phyloP scores from a whole-genome alignment of 2,888 invertebrate genomes.

The Geophilus truncorum region DNA sequence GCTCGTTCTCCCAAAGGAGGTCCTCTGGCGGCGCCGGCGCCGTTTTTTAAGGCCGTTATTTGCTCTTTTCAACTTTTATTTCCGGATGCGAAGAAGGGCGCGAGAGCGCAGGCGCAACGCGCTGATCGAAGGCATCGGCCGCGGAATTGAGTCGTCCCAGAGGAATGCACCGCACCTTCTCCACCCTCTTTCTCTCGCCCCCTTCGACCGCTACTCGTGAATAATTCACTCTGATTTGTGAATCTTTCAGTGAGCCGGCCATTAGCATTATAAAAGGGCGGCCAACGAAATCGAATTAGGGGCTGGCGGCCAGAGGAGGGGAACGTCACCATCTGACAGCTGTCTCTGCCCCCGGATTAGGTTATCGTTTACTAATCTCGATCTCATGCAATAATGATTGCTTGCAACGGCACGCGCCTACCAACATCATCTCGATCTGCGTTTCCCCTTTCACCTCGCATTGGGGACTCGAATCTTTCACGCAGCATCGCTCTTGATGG shows the following conservation, averaged over 20 bases:
- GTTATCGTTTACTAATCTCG: conserved; percentile 33
- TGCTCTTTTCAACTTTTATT: conserved; percentile 34
- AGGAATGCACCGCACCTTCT: conserved; percentile 8
- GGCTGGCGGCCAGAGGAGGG: background rate
- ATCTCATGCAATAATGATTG: conserved; percentile 32
- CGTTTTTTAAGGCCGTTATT: conserved; percentile 34
- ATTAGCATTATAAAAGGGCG: conserved; percentile 34
- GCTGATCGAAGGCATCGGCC: conserved; percentile 34
- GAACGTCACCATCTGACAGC: conserved; percentile 33
- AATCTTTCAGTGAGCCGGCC: conserved; percentile 32
- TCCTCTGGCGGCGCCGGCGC: conserved; percentile 1
- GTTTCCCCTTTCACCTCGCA: conserved; percentile 26
- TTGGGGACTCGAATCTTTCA: conserved; percentile 5
- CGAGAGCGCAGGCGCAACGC: background rate
- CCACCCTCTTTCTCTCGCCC: background rate
- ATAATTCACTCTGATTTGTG: conserved; percentile 35
- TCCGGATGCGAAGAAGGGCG: conserved; percentile 11
- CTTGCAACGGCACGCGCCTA: conserved; percentile 25
- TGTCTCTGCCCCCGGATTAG: conserved; percentile 25
- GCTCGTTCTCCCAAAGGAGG: conserved; percentile 30
- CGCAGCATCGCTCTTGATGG: conserved; percentile 23
- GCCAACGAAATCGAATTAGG: conserved; percentile 33
- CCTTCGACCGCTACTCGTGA: conserved; percentile 27
- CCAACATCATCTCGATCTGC: background rate
- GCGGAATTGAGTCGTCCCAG: conserved; percentile 32